Evolutionary conservation across 1,140 invertebrate genomes (phyloP), one percentile per base, ranked within the genome.

Genomic region (Diabrotica undecimpunctata): DNA sequence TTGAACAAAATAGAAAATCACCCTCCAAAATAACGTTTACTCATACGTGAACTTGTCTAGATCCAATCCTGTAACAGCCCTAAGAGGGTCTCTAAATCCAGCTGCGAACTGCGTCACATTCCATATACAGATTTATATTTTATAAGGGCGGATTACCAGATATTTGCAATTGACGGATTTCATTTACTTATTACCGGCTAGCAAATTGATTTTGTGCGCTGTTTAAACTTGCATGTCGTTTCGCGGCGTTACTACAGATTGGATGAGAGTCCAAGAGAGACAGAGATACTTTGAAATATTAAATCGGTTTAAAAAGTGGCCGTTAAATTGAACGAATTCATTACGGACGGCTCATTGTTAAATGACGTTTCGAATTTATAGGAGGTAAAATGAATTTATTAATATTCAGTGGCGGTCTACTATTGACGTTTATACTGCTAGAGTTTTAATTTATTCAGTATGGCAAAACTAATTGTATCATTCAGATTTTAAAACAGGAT

Each of bases 101-200:
- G 70, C 70, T 69, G 66, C 56, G 68, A 69, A 64, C 60, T 60
- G 63, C 66, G 64, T 70, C 70, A 64, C 68, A 72, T 72, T 72
- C 70, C 70, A 68, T 68, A 72, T 67, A 66, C 70, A 68, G 70
- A 72, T 72, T 72, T 72, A 67, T 72, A 72, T 71, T 70, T 67
- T 71, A 71, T 71, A 69, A 69, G 66, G 70, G 63, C 46, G 63
- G 70, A 70, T 70, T 72, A 70, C 64, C 67, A 67, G 70, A 72
- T 72, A 72, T 69, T 72, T 72, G 70, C 68, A 62, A 69, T 67
- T 70, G 70, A 72, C 70, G 70, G 68, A 69, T 70, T 72, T 72
- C 69, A 68, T 72, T 70, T 66, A 65, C 55, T 72, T 72, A 72
- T 68, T 72, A 70, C 64, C 65, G 41, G 55, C 11, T 58, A 63